Evolutionary conservation across 2,888 invertebrate species (phyloP), one percentile per base, ranked within the genome.

Genomic region (Synergus itoensis): DNA sequence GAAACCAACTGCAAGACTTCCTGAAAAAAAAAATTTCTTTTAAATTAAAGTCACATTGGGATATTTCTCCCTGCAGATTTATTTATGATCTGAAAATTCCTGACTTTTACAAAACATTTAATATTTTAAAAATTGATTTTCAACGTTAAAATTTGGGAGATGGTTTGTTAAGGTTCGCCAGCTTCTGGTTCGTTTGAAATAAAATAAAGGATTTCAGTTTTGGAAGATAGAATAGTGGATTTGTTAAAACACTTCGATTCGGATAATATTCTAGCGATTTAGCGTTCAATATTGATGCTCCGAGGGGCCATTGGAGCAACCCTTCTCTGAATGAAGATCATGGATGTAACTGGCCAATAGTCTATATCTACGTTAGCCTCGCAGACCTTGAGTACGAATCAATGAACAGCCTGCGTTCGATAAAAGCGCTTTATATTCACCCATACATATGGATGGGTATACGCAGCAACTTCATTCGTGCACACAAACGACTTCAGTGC

Each of bases 341-440:
- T 53, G 48, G 69, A 69, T 69, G 28, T 69, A 69, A 69, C 69
- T 53, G 69, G 48, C 48, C 69, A 48, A 48, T 53, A 69, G 43
- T 12, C 18, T 12, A 43, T 73, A 43, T 45, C 73, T 43, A 3
- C 9, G 40, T 62, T 28, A 65, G 60, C 18, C 48, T 28, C 69
- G 65, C 57, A 62, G 77, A 77, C 77, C 80, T 82, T 82, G 79
- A 80, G 81, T 77, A 45, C 81, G 77, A 82, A 81, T 82, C 81
- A 82, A 81, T 82, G 81, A 73, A 73, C 73, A 73, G 73, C 28
- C 48, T 73, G 53, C 73, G 53, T 73, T 73, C 73, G 73, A 73
- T 73, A 48, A 73, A 73, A 73, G 73, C 48, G 53, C 48, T 73
- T 73, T 73, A 73, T 73, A 48, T 73, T 73, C 73, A 53, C 73